These are phyloP conservation scores for Epiperipatus broadwayi DNA, from an alignment of 2,888 invertebrate genomes.

Conservation along the genomic window DNA sequence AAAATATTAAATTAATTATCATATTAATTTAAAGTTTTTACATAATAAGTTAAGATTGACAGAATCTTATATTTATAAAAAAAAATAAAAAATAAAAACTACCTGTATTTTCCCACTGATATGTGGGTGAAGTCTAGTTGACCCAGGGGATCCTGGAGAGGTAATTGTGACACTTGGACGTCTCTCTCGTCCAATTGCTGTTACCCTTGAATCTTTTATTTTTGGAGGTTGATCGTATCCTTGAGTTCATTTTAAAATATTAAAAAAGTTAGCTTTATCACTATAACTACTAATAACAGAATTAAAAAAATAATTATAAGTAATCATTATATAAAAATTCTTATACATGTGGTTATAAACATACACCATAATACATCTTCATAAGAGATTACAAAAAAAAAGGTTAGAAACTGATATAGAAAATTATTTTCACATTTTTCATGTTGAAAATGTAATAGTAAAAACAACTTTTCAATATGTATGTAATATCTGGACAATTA, in stretches of 20 bases:
- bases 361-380: too few relatives aligned
- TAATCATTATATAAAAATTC: too few relatives aligned
- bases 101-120: conserved; percentile 68
- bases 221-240: background rate
- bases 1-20: too few relatives aligned
- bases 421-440: too few relatives aligned
- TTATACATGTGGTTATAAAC: too few relatives aligned
- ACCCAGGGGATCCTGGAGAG: conserved; percentile 75
- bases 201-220: conserved; percentile 14
- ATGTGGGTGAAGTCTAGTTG: conserved; percentile 24
- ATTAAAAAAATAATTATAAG: conserved; percentile 7
- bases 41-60: background rate
- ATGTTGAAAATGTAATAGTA: too few relatives aligned
- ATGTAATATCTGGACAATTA: too few relatives aligned
- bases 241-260: background rate
- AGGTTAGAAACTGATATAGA: too few relatives aligned
- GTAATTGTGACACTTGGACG: conserved; percentile 83
- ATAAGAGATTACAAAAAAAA: too few relatives aligned
- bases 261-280: conserved; percentile 14
- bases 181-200: conserved; percentile 38
- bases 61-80: conserved; percentile 5
- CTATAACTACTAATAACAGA: conserved; percentile 7
- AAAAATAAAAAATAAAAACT: conserved; percentile 14
- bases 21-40: too few relatives aligned
- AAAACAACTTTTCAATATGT: too few relatives aligned